A percentile compares a stretch with the other conserved stretches of the same genome.
These are phyloP conservation scores for Apodemus agrarius DNA, from an alignment of 2,797 vertebrate species.

Conservation along the genomic window DNA sequence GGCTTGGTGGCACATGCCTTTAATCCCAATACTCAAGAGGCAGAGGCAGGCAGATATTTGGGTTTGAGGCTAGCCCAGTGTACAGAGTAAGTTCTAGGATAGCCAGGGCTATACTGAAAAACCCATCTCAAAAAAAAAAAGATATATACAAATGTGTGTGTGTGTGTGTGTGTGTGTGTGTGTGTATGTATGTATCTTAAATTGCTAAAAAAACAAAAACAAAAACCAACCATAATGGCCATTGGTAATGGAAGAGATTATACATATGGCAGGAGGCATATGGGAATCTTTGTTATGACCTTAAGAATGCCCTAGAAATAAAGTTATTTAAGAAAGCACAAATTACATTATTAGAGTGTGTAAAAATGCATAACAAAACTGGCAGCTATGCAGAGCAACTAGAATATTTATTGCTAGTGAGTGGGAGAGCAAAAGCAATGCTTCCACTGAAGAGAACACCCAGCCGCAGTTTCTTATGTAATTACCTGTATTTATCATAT, in stretches of 20 bases:
- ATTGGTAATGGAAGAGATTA: neutral
- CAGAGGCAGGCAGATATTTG: neutral
- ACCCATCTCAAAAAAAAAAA: neutral
- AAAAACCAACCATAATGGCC: neutral
- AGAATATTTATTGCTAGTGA: neutral
- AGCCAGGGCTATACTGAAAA: neutral
- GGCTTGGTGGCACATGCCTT: neutral
- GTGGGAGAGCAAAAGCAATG: neutral
- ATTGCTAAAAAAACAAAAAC: neutral
- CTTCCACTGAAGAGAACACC: neutral
- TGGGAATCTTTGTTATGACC: neutral
- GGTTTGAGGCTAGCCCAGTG: neutral
- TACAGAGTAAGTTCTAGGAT: neutral
- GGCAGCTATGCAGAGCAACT: neutral
- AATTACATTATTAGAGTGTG: neutral
- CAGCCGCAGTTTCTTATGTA: neutral
- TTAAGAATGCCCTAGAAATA: neutral
- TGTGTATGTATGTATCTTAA: neutral
- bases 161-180: neutral
- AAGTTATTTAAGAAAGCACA: neutral
- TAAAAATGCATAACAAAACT: neutral
- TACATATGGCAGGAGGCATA: neutral
- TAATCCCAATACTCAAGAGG: neutral
- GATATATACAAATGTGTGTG: neutral
- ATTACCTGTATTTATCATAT: conserved; percentile 21